Evolutionary conservation across 1,140 invertebrate genomes (phyloP).

Genomic region (Papilio xuthus): DNA sequence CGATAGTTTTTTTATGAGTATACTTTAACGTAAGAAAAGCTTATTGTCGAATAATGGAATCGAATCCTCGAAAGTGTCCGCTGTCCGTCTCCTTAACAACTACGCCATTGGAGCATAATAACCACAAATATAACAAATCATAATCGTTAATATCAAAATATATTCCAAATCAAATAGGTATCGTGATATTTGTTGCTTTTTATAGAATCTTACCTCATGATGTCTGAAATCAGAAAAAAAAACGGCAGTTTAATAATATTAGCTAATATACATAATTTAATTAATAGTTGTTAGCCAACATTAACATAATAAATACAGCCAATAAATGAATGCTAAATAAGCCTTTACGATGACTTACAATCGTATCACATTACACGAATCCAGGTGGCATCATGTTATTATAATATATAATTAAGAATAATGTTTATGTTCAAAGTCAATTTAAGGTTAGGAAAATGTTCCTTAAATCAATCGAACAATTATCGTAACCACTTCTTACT

Average conservation of each 20-base stretch:
- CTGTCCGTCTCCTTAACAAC: too few relatives aligned
- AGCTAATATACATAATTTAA: conserved; percentile 22
- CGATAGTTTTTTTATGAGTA: too few relatives aligned
- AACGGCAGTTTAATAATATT: neutral
- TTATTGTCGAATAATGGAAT: too few relatives aligned
- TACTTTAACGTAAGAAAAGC: too few relatives aligned
- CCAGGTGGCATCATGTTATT: neutral
- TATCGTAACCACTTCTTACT: neutral
- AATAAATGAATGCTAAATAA: conserved; percentile 13
- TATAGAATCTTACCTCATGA: conserved; percentile 18
- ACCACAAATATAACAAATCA: neutral
- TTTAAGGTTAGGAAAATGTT: conserved; percentile 43
- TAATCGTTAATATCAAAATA: neutral
- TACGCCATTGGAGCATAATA: too few relatives aligned
- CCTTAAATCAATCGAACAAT: conserved; percentile 24
- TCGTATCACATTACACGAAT: neutral
- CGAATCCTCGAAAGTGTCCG: too few relatives aligned
- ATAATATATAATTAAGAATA: neutral
- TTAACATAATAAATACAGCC: conserved; percentile 12
- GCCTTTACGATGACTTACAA: neutral
- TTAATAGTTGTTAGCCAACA: conserved; percentile 12
- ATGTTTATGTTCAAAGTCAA: neutral
- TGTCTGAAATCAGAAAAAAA: conserved; percentile 1
- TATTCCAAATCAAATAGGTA: neutral
- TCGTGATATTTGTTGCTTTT: neutral